phyloP scores from a whole-genome alignment of 1,140 invertebrate genomes.

The Vanessa atalanta region DNA sequence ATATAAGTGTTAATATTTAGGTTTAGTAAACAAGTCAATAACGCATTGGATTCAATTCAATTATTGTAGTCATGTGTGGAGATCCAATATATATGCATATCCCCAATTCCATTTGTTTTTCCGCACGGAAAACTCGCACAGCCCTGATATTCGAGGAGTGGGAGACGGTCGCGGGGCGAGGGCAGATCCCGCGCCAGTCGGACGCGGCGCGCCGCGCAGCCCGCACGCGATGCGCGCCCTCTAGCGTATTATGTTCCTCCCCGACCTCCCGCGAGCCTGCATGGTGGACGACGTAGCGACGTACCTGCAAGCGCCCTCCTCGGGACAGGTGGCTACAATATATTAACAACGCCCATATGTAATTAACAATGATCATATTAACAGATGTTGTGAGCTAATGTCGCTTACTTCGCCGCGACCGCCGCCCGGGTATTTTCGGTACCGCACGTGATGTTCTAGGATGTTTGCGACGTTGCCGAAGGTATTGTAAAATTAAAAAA shows the following conservation, averaged over 20 bases:
- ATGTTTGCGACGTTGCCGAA: slow-evolving; percentile 40
- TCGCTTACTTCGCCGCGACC: slow-evolving; percentile 70
- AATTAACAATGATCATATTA: slow-evolving; percentile 81
- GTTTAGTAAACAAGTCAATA: slow-evolving; percentile 9
- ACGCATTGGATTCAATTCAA: not conserved
- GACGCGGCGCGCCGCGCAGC: slow-evolving; percentile 74
- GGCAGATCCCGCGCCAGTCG: slow-evolving; percentile 55
- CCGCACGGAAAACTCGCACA: slow-evolving; percentile 59
- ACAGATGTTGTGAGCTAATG: slow-evolving; percentile 80
- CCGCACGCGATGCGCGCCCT: slow-evolving; percentile 75
- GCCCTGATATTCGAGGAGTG: slow-evolving; percentile 49
- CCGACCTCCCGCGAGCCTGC: slow-evolving; percentile 78
- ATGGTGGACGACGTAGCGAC: slow-evolving; percentile 80
- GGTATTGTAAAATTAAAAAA: slow-evolving; percentile 42
- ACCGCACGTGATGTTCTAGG: slow-evolving; percentile 58
- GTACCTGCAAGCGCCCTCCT: slow-evolving; percentile 78
- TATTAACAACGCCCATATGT: slow-evolving; percentile 80
- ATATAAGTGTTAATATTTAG: not conserved
- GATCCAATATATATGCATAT: slow-evolving; percentile 12
- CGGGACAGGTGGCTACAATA: slow-evolving; percentile 80
- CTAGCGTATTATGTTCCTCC: slow-evolving; percentile 78
- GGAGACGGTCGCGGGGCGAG: slow-evolving; percentile 44
- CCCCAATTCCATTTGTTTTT: slow-evolving; percentile 17
- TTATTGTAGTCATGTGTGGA: slow-evolving; percentile 4
- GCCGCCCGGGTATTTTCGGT: slow-evolving; percentile 78